These are phyloP conservation scores for Aegithalos caudatus DNA, from an alignment of 2,113 vertebrate species.

Conservation along the genomic window DNA sequence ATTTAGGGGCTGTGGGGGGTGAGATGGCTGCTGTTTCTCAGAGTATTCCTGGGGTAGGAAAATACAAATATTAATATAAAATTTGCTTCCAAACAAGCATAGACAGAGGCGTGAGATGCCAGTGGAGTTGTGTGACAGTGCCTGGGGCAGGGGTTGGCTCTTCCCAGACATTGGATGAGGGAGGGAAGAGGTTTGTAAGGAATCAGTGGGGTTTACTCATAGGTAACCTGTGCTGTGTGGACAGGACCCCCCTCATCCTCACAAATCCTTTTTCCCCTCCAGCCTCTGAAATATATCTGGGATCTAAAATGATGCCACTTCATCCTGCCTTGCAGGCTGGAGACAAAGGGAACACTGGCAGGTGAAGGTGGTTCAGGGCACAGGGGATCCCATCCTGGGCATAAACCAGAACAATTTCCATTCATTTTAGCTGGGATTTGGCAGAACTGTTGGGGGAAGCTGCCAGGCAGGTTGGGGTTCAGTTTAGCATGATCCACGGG, in stretches of 20 bases:
- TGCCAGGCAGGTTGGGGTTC: neutral
- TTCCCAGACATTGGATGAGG: neutral
- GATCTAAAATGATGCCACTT: neutral
- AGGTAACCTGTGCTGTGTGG: neutral
- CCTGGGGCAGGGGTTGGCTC: neutral
- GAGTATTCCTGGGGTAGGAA: neutral
- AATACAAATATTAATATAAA: neutral
- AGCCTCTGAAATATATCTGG: neutral
- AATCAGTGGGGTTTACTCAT: neutral
- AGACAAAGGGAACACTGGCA: neutral
- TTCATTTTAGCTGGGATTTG: neutral
- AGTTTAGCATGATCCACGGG: neutral
- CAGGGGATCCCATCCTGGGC: neutral
- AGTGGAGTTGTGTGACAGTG: accelerated
- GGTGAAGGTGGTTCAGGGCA: neutral
- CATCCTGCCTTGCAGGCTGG: neutral
- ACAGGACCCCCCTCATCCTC: neutral
- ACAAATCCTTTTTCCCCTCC: neutral
- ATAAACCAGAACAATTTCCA: neutral
- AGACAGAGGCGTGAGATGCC: neutral
- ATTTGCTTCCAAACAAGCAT: accelerated
- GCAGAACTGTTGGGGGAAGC: neutral
- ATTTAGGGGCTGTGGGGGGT: neutral
- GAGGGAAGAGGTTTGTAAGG: neutral
- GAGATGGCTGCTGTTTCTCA: neutral